These are phyloP conservation scores for Perdita meconis DNA, from an alignment of 2,888 invertebrate species.

Conservation along the genomic window DNA sequence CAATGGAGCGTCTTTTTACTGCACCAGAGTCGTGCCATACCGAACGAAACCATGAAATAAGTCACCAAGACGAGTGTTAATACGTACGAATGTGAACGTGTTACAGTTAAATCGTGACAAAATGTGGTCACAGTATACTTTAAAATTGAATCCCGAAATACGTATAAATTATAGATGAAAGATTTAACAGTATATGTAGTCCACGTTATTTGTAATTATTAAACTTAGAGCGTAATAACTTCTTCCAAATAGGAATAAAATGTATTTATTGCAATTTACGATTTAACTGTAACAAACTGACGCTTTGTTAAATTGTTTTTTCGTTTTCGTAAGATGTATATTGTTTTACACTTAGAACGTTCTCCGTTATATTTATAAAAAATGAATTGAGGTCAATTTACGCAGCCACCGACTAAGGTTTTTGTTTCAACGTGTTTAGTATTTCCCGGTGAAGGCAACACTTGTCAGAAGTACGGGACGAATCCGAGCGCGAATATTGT, in stretches of 20 bases:
- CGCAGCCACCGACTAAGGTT: no score
- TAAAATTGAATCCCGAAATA: no score
- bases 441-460: no score
- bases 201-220: no score
- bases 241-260: no score
- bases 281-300: not conserved
- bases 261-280: not conserved
- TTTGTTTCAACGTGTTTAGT: no score
- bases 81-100: not conserved
- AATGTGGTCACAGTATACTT: not conserved
- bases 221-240: no score
- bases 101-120: not conserved
- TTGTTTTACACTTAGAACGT: not conserved
- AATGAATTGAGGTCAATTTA: not conserved
- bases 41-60: not conserved
- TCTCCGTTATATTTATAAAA: not conserved
- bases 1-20: slow-evolving; percentile 12
- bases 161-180: no score
- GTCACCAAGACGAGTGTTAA: slow-evolving; percentile 5
- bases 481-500: no score
- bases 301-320: not conserved
- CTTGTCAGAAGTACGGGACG: no score
- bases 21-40: slow-evolving; percentile 57
- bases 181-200: no score
- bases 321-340: not conserved